phyloP scores from a whole-genome alignment of 2,888 invertebrate species.

The Andrena praecox region DNA sequence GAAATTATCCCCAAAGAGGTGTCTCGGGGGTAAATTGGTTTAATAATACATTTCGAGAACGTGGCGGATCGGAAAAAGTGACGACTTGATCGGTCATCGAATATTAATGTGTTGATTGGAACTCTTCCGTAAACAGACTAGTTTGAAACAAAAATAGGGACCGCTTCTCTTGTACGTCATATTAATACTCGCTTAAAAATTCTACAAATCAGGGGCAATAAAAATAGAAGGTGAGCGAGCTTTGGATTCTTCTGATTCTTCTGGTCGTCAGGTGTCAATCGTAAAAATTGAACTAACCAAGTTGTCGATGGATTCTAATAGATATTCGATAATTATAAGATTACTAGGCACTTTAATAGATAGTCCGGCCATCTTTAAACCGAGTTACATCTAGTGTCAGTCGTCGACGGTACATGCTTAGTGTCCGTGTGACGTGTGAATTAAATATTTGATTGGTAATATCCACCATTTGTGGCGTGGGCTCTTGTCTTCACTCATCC shows the following conservation, averaged over 20 bases:
- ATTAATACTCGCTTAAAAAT: background rate
- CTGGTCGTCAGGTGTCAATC: background rate
- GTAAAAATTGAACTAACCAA: constrained; percentile 20
- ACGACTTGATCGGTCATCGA: background rate
- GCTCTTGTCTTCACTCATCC: too few relatives aligned
- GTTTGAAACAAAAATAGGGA: background rate
- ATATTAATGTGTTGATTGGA: background rate
- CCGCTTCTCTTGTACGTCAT: background rate
- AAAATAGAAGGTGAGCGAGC: background rate
- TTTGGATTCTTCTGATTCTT: too few relatives aligned
- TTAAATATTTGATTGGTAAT: too few relatives aligned
- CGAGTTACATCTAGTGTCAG: too few relatives aligned
- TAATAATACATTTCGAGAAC: background rate
- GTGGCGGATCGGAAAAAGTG: background rate
- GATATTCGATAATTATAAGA: too few relatives aligned
- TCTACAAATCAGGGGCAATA: background rate
- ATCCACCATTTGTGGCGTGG: too few relatives aligned
- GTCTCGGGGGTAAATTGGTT: too few relatives aligned
- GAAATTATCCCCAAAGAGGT: too few relatives aligned
- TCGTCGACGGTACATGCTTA: too few relatives aligned
- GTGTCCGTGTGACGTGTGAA: too few relatives aligned
- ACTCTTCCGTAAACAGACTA: background rate
- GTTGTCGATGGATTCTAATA: constrained; percentile 7
- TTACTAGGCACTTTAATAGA: too few relatives aligned
- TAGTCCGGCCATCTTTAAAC: too few relatives aligned